These are phyloP conservation scores for Glaucopsyche alexis DNA, from an alignment of 2,888 invertebrate genomes.

Conservation along the genomic window DNA sequence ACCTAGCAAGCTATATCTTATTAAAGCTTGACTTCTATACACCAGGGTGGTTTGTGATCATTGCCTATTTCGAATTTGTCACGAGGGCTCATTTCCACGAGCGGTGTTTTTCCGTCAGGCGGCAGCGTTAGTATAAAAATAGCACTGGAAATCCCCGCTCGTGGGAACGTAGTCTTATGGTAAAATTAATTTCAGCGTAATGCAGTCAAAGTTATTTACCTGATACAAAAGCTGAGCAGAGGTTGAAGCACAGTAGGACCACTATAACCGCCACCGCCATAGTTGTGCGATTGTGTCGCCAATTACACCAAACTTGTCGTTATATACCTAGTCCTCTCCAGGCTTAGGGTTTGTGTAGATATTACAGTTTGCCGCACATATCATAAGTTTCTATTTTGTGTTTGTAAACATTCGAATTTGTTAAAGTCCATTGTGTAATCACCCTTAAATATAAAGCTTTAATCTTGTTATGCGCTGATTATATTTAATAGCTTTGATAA, in stretches of 20 bases:
- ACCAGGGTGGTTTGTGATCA: too few relatives aligned
- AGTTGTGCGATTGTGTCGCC: background rate
- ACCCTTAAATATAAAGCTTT: background rate
- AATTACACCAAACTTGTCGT: background rate
- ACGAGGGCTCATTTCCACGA: too few relatives aligned
- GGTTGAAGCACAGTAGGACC: slow-evolving; percentile 19
- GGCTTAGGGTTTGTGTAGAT: background rate
- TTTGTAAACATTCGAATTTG: too few relatives aligned
- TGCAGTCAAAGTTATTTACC: slow-evolving; percentile 17
- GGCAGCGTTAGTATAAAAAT: too few relatives aligned
- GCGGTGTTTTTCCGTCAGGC: background rate
- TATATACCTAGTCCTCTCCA: background rate
- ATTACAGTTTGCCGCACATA: background rate
- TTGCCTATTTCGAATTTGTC: too few relatives aligned
- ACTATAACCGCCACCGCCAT: background rate
- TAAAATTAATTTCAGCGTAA: background rate
- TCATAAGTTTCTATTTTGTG: too few relatives aligned
- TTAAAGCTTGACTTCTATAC: too few relatives aligned
- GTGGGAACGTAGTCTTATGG: too few relatives aligned
- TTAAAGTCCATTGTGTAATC: too few relatives aligned
- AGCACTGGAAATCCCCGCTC: too few relatives aligned
- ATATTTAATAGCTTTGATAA: background rate
- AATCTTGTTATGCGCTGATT: background rate
- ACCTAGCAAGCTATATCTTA: too few relatives aligned
- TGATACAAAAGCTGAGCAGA: slow-evolving; percentile 27